Percentiles rank a stretch among this genome's conserved stretches.
These are phyloP conservation scores for Philereme vetulata DNA, from an alignment of 2,888 invertebrate species.

Conservation along the genomic window DNA sequence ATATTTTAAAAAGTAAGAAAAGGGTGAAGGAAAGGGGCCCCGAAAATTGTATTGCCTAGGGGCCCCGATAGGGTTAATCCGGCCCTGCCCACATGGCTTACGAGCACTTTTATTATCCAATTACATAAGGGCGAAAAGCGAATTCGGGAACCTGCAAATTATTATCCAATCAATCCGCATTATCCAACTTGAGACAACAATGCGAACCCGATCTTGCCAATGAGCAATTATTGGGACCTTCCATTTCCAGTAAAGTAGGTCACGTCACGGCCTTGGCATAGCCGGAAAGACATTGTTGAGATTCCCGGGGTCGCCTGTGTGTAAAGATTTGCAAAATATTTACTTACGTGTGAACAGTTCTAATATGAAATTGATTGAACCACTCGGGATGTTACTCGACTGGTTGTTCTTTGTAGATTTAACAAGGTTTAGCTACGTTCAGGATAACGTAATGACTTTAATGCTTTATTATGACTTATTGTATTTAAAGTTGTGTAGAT, in stretches of 20 bases:
- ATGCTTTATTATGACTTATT: no score
- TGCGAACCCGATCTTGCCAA: conserved; percentile 17
- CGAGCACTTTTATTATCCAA: background rate
- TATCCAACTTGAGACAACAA: conserved; percentile 22
- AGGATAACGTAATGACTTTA: no score
- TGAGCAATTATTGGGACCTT: conserved; percentile 17
- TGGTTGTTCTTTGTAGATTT: no score
- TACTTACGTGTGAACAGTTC: no score
- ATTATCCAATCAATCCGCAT: conserved; percentile 27
- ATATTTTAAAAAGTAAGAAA: no score
- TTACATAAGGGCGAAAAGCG: background rate
- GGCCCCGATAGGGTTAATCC: no score
- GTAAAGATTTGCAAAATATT: background rate
- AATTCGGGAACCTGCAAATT: no score
- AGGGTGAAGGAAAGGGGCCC: no score
- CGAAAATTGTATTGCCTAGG: no score
- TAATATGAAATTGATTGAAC: background rate
- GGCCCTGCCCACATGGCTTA: no score
- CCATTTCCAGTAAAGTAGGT: conserved; percentile 32
- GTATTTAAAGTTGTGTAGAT: no score
- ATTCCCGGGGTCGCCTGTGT: conserved; percentile 15
- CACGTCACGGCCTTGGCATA: conserved; percentile 32
- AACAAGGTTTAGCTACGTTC: no score
- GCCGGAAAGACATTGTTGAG: conserved; percentile 23
- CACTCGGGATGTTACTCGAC: background rate